Conservation (phyloP, 2,888 invertebrate species). For the Metallyticus violacea region DNA sequence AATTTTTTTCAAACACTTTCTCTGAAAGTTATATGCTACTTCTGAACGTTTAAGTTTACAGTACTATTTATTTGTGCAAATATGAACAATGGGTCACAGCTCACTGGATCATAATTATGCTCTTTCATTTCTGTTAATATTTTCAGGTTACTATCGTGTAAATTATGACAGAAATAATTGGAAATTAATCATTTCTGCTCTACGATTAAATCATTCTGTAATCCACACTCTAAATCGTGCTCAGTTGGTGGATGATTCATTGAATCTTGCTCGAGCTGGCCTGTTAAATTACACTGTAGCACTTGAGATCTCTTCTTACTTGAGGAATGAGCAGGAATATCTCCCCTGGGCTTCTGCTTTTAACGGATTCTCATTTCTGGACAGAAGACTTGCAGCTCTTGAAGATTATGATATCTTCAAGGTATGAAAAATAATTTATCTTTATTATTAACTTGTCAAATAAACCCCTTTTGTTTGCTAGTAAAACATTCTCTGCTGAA, state of each 20-base stretch:
- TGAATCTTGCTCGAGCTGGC: slow-evolving; percentile 60
- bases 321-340: slow-evolving; percentile 59
- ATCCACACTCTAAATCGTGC: slow-evolving; percentile 62
- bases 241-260: slow-evolving; percentile 71
- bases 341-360: slow-evolving; percentile 65
- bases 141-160: slow-evolving; percentile 58
- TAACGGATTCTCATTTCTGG: slow-evolving; percentile 45
- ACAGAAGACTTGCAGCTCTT: slow-evolving; percentile 14
- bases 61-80: too few species aligned
- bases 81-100: too few species aligned
- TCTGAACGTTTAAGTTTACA: too few species aligned
- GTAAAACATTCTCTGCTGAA: too few species aligned
- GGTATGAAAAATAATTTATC: neutral
- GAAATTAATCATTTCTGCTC: slow-evolving; percentile 49
- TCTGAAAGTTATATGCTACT: too few species aligned
- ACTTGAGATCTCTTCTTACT: slow-evolving; percentile 61
- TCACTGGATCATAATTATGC: too few species aligned
- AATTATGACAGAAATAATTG: slow-evolving; percentile 61
- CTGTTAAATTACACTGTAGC: slow-evolving; percentile 58
- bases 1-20: too few species aligned
- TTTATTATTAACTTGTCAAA: too few species aligned
- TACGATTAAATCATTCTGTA: slow-evolving; percentile 41
- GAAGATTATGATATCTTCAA: slow-evolving; percentile 6
- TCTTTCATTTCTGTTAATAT: too few species aligned
- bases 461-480: too few species aligned